These are phyloP conservation scores for Pseudoips prasinana DNA, from an alignment of 2,888 invertebrate species.

Conservation along the genomic window DNA sequence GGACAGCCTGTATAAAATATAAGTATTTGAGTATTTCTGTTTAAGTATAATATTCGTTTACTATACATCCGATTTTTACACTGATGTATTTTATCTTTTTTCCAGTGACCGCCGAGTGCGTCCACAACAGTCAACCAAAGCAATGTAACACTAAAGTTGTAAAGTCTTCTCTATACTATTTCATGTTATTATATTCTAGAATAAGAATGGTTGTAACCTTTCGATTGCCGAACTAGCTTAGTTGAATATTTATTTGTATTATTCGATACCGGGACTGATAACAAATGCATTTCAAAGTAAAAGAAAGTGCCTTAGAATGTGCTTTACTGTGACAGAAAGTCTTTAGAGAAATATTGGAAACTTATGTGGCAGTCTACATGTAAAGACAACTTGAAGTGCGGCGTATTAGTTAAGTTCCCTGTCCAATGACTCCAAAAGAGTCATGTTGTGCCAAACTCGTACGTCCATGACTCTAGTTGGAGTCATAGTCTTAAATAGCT, in stretches of 20 bases:
- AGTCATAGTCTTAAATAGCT: no score
- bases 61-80: no score
- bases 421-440: no score
- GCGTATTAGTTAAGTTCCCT: no score
- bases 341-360: no score
- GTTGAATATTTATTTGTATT: conserved; percentile 23
- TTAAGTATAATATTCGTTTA: no score
- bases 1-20: no score
- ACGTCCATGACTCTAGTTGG: no score
- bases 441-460: no score
- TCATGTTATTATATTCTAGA: conserved; percentile 36
- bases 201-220: conserved; percentile 31
- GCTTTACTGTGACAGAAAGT: conserved; percentile 3
- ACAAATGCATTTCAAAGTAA: conserved; percentile 30
- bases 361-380: no score
- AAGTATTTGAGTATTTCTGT: no score
- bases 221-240: conserved; percentile 14
- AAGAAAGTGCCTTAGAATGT: conserved; percentile 38
- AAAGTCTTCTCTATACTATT: conserved; percentile 41
- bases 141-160: conserved; percentile 46
- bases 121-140: conserved; percentile 56
- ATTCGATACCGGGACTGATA: conserved; percentile 30
- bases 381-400: no score
- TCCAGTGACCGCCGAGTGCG: conserved; percentile 50
- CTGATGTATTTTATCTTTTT: conserved; percentile 34